Base-by-base conservation (phyloP, 2,888 invertebrate species). In the Drosophila rubida region DNA sequence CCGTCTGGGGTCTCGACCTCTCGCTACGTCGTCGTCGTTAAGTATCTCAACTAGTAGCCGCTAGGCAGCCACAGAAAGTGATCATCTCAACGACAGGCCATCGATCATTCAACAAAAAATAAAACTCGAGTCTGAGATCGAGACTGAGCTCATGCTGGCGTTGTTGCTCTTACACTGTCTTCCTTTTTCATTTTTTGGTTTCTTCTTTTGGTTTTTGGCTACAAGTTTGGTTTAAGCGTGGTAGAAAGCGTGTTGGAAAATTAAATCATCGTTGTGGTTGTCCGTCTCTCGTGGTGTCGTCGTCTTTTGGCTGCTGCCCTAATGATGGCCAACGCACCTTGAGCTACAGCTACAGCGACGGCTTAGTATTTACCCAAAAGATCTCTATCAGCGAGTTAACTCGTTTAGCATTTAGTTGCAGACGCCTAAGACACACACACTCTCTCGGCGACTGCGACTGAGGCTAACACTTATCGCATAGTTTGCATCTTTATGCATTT, bases 321-420 rank as follows among this genome's bases (percentile, higher is more conserved):
- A 87, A 85, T 87, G 87, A 87, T 83, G 86, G 66, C 58, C 71
- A 76, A 78, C 86, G 86, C 86, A 88, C 86, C 86, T 86, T 80
- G 68, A 78, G 73, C 73, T 45, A 55, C 27, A 32, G 32, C 32
- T 4, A 32, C 30, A 30, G 30, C n/a, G n/a, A 32, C 73, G 58
- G 84, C 86, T 83, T 80, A 86, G 75, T 75, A 75, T 75, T 76
- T 78, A 67, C 66, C 80, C 62, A 72, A 81, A 69, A 88, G 89
- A 89, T 90, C 86, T 86, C 86, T 90, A 90, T 90, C 89, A 76
- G 80, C 78, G 84, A 88, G 80, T 89, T 89, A 90, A 90, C 89
- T 89, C 88, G 89, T 88, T 89, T 89, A 87, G 84, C 85, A 87
- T 90, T 89, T 90, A 87, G 90, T 89, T 84, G 75, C 80, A 88